A percentile compares a stretch with the other conserved stretches of the same genome.
Evolutionary conservation across 2,113 vertebrate species (phyloP).

Genomic region (Actenoides lindsayi): DNA sequence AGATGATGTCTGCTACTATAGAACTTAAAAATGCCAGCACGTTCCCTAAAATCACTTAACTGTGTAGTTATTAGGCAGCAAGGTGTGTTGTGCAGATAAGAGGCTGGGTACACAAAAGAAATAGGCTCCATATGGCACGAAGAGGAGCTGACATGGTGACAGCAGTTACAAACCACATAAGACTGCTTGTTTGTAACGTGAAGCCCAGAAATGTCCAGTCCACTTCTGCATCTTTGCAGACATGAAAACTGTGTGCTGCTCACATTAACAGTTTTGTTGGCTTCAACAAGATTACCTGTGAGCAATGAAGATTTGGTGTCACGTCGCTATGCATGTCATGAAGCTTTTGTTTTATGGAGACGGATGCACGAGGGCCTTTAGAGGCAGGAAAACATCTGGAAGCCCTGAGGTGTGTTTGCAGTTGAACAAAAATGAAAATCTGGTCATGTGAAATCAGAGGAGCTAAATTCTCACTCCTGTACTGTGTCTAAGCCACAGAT

Average conservation of each 20-base stretch:
- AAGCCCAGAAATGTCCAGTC: not conserved
- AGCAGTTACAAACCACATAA: not conserved
- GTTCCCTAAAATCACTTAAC: constrained; percentile 2
- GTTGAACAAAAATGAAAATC: not conserved
- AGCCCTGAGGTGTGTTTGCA: not conserved
- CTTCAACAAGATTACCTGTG: not conserved
- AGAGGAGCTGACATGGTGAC: accelerated
- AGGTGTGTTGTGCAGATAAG: not conserved
- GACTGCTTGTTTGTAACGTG: not conserved
- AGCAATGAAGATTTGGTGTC: not conserved
- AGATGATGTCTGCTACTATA: not conserved
- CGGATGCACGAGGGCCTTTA: not conserved
- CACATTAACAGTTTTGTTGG: not conserved
- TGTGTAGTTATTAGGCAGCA: not conserved
- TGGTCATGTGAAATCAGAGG: not conserved
- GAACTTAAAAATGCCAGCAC: constrained; percentile 5
- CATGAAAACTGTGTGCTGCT: not conserved
- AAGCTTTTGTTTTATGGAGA: not conserved
- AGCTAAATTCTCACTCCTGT: not conserved
- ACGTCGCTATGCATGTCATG: accelerated
- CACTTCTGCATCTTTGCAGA: not conserved
- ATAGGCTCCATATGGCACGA: not conserved
- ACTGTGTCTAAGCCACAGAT: not conserved
- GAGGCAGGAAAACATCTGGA: constrained; percentile 38
- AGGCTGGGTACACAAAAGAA: not conserved